Percentiles rank a stretch among this genome's conserved stretches.
phyloP scores from a whole-genome alignment of 2,888 invertebrate genomes.

The Platycnemis pennipes region DNA sequence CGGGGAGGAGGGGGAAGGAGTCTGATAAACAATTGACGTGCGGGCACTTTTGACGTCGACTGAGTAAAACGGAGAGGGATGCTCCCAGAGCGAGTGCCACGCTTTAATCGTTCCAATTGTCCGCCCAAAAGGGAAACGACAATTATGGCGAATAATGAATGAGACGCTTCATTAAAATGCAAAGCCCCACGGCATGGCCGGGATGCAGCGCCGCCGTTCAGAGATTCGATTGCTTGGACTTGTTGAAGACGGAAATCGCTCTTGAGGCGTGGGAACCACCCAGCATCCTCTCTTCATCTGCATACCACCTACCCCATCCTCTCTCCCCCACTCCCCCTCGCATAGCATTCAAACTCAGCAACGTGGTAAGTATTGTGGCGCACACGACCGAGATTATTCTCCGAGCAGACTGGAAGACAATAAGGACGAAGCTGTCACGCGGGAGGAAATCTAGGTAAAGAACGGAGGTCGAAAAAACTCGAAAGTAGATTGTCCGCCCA shows the following conservation, averaged over 20 bases:
- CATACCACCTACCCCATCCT: not conserved
- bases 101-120: not conserved
- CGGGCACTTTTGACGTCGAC: not conserved
- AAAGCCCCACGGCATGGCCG: not conserved
- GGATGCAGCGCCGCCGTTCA: not conserved
- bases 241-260: conserved; percentile 25
- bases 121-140: not conserved
- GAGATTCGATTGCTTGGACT: not conserved
- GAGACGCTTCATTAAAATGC: not conserved
- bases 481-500: too few species aligned
- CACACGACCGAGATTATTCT: not conserved
- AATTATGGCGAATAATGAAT: conserved; percentile 5
- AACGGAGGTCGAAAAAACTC: too few species aligned
- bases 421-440: not conserved
- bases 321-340: not conserved
- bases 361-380: not conserved
- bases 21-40: conserved; percentile 10
- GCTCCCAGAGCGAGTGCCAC: not conserved
- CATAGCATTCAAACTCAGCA: not conserved
- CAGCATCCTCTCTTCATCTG: not conserved
- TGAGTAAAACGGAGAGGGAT: not conserved
- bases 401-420: not conserved
- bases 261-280: not conserved
- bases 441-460: not conserved
- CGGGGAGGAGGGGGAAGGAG: not conserved